Conservation (phyloP, 2,113 vertebrate species). For the Rhinoptilus africanus region DNA sequence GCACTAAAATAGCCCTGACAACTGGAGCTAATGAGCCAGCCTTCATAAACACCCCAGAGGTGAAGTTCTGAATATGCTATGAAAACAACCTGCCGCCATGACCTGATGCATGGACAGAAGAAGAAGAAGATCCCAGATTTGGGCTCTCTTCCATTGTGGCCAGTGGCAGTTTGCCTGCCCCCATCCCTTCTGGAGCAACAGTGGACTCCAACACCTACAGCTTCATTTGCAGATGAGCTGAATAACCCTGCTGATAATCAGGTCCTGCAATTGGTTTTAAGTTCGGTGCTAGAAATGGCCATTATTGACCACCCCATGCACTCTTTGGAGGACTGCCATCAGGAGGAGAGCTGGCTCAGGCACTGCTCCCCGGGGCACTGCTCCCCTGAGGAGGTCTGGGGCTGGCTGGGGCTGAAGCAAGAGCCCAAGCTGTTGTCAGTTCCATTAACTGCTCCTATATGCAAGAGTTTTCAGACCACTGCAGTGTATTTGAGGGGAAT, state of each 20-base stretch:
- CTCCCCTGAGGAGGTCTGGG: background rate
- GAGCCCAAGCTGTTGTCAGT: background rate
- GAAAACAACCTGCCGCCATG: background rate
- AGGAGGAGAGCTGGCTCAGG: background rate
- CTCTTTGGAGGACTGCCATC: background rate
- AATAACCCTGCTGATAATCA: background rate
- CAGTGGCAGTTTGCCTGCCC: background rate
- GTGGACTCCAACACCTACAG: background rate
- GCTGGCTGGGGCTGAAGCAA: background rate
- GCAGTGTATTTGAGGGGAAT: background rate
- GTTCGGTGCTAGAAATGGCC: background rate
- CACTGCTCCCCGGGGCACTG: background rate
- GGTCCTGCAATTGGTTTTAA: background rate
- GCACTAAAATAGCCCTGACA: background rate
- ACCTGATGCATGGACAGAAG: background rate
- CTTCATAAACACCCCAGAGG: background rate
- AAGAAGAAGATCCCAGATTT: background rate
- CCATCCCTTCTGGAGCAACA: background rate
- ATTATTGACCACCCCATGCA: background rate
- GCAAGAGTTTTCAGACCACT: background rate
- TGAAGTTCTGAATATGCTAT: background rate
- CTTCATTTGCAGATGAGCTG: background rate
- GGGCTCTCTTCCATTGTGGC: background rate
- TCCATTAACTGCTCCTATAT: background rate
- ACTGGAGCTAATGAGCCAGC: background rate